A percentile compares a stretch with the other conserved stretches of the same genome.
Evolutionary conservation across 2,113 vertebrate genomes (phyloP).

Genomic region (Onychorhynchus coronatus): DNA sequence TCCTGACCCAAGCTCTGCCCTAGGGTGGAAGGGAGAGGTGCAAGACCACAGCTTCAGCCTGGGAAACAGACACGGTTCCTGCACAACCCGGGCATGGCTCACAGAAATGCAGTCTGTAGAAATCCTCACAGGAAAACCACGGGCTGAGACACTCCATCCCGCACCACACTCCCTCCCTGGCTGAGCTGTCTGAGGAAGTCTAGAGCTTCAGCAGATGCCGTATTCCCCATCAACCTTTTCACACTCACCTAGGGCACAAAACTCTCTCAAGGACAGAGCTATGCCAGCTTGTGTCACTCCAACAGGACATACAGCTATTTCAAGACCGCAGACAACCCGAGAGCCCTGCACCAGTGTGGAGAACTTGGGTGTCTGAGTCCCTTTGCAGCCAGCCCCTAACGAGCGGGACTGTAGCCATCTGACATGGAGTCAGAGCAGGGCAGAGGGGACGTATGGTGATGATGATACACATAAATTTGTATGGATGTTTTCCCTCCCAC

Average conservation of each 20-base stretch:
- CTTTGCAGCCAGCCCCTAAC: not conserved
- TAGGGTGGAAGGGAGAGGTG: not conserved
- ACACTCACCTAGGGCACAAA: not conserved
- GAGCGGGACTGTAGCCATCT: not conserved
- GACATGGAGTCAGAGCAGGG: not conserved
- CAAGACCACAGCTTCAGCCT: not conserved
- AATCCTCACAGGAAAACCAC: not conserved
- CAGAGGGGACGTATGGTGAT: not conserved
- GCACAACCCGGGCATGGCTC: fast-evolving
- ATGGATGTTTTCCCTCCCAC: conserved; percentile 27
- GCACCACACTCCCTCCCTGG: not conserved
- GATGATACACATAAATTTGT: not conserved
- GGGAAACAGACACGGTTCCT: not conserved
- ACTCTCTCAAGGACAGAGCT: not conserved
- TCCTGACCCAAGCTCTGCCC: not conserved
- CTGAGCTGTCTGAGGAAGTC: not conserved
- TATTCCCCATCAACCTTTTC: not conserved
- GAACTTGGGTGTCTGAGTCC: not conserved
- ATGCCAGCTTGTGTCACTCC: not conserved
- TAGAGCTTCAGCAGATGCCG: not conserved
- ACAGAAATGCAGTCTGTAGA: not conserved
- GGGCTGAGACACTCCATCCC: not conserved
- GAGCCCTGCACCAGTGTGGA: fast-evolving
- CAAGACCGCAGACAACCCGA: not conserved
- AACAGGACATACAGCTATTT: not conserved